Conservation (phyloP, 1,140 invertebrate genomes). For the Zaprionus ghesquierei region DNA sequence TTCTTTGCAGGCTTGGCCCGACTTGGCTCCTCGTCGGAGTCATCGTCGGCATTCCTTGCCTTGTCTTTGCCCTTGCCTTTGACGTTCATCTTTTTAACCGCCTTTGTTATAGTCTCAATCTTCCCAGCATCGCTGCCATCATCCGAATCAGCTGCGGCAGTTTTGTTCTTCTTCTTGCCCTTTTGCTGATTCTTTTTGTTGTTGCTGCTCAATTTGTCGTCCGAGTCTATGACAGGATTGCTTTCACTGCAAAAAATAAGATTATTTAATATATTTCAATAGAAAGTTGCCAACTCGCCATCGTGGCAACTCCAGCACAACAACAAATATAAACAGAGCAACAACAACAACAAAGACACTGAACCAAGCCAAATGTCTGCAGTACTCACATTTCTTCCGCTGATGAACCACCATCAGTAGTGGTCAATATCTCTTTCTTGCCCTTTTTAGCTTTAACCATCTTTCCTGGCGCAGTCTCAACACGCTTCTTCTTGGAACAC, state of each 20-base stretch:
- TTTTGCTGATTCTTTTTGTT: conserved; percentile 78
- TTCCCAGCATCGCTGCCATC: conserved; percentile 55
- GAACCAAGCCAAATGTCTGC: neutral
- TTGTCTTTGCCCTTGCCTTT: conserved; percentile 65
- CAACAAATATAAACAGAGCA: neutral
- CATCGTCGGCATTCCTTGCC: conserved; percentile 77
- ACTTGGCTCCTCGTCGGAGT: conserved; percentile 59
- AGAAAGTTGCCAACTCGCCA: conserved; percentile 66
- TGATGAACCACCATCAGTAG: conserved; percentile 69
- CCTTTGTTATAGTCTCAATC: conserved; percentile 47
- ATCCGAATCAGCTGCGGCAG: conserved; percentile 45
- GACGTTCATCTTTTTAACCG: conserved; percentile 69
- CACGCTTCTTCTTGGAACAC: conserved; percentile 75
- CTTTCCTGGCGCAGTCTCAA: conserved; percentile 80
- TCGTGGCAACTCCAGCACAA: conserved; percentile 3
- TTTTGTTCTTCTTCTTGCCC: conserved; percentile 63
- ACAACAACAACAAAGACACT: conserved; percentile 4
- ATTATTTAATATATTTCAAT: conserved; percentile 8
- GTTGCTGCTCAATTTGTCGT: conserved; percentile 68
- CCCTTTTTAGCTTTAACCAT: conserved; percentile 83
- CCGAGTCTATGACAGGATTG: conserved; percentile 54
- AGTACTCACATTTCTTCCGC: conserved; percentile 78
- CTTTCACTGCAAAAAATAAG: conserved; percentile 9
- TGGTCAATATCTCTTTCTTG: conserved; percentile 82
- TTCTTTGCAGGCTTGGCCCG: conserved; percentile 84